Evolutionary conservation across 2,113 vertebrate species (phyloP), one percentile per base, ranked within the genome.

Genomic region (Benitochromis conjunctus): DNA sequence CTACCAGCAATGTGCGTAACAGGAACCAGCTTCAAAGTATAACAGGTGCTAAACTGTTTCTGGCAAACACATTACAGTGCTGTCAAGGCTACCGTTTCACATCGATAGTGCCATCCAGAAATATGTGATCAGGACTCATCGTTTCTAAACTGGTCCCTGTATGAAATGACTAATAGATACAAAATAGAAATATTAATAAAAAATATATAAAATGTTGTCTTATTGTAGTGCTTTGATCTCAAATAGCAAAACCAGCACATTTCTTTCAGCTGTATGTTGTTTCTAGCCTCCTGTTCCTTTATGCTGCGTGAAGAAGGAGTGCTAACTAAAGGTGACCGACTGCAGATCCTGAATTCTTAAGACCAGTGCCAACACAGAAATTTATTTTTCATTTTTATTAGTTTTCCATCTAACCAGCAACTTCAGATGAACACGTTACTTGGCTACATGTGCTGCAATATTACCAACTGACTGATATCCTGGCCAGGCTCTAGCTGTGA

Each of bases 261-360:
- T 53, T 36, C 29, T 55, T 55, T 56, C 19, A 38, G 13, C 34
- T 56, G 34, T 7, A 11, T 48, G 41, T 18, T 0, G 7, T 48
- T 48, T 74, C 9, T 18, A 74, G 41, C 66, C 3, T 48, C 14
- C 21, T 11, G 41, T 18, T 74, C 8, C 66, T 74, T 74, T 26
- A 71, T 10, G 21, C 8, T 9, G 0, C 2, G 1, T 48, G 21
- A 10, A 16, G 0, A 0, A 26, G 41, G 48, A 48, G 21, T 13
- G 1, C 38, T 0, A 69, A 69, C 36, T 26, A 0, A 64, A 34
- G 4, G 46, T 4, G 60, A 56, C 5, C 9, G 11, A 55, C 7
- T 69, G 11, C 36, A 24, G 64, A 43, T 43, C 3, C 13, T 1
- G 0, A 69, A 69, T 71, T 71, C 41, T 18, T 26, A 8, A 14